Evolutionary conservation across 2,888 invertebrate species (phyloP).

Genomic region (Kuschelorhynchus macadamiae): DNA sequence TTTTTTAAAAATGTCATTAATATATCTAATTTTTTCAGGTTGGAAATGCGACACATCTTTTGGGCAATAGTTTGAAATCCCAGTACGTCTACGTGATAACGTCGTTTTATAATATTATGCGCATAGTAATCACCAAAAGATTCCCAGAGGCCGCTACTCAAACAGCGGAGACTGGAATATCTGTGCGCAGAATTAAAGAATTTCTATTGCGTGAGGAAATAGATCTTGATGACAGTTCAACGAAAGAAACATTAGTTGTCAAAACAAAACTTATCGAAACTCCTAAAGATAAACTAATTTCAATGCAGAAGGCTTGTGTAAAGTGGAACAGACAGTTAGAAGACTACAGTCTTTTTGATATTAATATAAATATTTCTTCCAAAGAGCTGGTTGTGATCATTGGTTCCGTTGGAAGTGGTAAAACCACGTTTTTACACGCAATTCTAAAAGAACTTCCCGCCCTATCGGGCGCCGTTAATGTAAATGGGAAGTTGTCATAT

Average conservation of each 20-base stretch:
- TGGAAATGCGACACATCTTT: too few species aligned
- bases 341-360: constrained; percentile 71
- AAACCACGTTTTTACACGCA: constrained; percentile 71
- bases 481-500: constrained; percentile 81
- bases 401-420: constrained; percentile 78
- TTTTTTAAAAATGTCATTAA: too few species aligned
- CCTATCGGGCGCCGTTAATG: constrained; percentile 75
- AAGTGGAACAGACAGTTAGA: constrained; percentile 72
- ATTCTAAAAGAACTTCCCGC: constrained; percentile 81
- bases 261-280: constrained; percentile 4
- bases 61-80: constrained; percentile 71
- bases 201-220: constrained; percentile 70
- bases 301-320: constrained; percentile 72
- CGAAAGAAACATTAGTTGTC: neutral
- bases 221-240: constrained; percentile 35
- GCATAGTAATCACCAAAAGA: constrained; percentile 76
- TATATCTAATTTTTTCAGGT: too few species aligned
- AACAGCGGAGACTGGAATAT: constrained; percentile 74
- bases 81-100: constrained; percentile 82
- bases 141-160: constrained; percentile 76
- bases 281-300: constrained; percentile 26
- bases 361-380: constrained; percentile 75
- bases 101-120: constrained; percentile 81
- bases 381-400: constrained; percentile 73
- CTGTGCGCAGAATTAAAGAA: constrained; percentile 69